A percentile compares a stretch with the other conserved stretches of the same genome.
These are phyloP conservation scores for Phymastichus coffea DNA, from an alignment of 1,140 invertebrate species.

Conservation along the genomic window DNA sequence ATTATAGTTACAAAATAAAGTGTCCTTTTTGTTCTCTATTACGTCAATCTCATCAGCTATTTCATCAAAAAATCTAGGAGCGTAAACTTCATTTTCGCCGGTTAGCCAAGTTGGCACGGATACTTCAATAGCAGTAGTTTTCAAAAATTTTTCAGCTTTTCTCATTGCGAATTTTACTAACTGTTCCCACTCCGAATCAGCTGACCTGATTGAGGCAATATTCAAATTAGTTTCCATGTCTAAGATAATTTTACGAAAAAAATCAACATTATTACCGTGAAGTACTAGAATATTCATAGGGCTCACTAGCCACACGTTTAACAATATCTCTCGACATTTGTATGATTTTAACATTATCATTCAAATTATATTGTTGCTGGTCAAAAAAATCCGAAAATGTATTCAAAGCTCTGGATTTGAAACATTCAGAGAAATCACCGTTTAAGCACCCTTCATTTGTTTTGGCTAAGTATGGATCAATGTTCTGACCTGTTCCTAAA, in stretches of 20 bases:
- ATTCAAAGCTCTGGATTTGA: conserved; percentile 72
- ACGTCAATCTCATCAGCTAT: conserved; percentile 79
- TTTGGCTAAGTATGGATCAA: conserved; percentile 73
- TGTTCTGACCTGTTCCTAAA: conserved; percentile 66
- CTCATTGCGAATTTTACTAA: conserved; percentile 73
- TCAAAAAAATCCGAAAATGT: conserved; percentile 77
- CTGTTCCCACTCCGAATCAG: conserved; percentile 78
- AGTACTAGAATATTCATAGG: conserved; percentile 70
- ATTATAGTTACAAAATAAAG: conserved; percentile 70
- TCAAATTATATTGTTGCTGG: conserved; percentile 59
- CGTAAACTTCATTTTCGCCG: conserved; percentile 66
- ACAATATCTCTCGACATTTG: conserved; percentile 65
- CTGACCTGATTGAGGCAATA: conserved; percentile 50
- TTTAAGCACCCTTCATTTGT: conserved; percentile 70
- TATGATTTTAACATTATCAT: conserved; percentile 68
- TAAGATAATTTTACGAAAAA: too few species aligned
- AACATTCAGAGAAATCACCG: conserved; percentile 77
- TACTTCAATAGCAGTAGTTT: conserved; percentile 73
- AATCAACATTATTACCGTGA: too few species aligned
- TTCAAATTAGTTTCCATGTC: too few species aligned
- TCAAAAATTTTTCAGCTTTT: conserved; percentile 67
- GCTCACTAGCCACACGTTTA: conserved; percentile 56
- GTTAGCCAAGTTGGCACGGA: conserved; percentile 69
- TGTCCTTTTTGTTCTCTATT: conserved; percentile 76
- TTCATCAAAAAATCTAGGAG: conserved; percentile 77